phyloP scores from a whole-genome alignment of 2,888 invertebrate species.

The Meiosimyza platycephala region DNA sequence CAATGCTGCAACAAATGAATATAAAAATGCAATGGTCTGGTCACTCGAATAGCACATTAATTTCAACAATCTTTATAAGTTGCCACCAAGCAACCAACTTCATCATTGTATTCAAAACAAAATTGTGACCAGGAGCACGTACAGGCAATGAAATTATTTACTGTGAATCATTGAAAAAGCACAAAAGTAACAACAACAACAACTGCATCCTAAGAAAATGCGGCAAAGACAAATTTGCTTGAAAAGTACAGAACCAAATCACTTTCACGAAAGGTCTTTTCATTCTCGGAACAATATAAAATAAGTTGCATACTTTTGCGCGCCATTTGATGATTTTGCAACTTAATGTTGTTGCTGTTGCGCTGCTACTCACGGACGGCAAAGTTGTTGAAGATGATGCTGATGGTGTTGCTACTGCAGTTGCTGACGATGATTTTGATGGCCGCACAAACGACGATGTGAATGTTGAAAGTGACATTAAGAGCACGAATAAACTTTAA shows the following conservation, averaged over 20 bases:
- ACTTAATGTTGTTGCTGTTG: constrained; percentile 1
- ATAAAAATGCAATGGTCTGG: constrained; percentile 1
- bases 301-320: constrained; percentile 29
- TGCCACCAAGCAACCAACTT: not conserved
- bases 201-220: not conserved
- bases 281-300: not conserved
- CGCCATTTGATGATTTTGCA: constrained; percentile 22
- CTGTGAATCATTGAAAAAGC: constrained; percentile 3
- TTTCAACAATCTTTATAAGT: constrained; percentile 11
- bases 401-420: not conserved
- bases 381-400: not conserved
- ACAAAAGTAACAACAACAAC: constrained; percentile 1
- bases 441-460: not conserved
- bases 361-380: not conserved
- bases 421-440: constrained; percentile 1
- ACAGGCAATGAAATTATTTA: constrained; percentile 22
- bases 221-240: not conserved
- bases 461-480: not conserved
- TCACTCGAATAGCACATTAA: not conserved
- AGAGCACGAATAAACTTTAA: not conserved
- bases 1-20: not conserved
- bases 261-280: constrained; percentile 13
- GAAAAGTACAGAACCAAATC: not conserved
- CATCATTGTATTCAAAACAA: constrained; percentile 6
- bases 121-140: constrained; percentile 20